phyloP scores from a whole-genome alignment of 2,113 vertebrate species.

The Phylloscopus trochiloides region DNA sequence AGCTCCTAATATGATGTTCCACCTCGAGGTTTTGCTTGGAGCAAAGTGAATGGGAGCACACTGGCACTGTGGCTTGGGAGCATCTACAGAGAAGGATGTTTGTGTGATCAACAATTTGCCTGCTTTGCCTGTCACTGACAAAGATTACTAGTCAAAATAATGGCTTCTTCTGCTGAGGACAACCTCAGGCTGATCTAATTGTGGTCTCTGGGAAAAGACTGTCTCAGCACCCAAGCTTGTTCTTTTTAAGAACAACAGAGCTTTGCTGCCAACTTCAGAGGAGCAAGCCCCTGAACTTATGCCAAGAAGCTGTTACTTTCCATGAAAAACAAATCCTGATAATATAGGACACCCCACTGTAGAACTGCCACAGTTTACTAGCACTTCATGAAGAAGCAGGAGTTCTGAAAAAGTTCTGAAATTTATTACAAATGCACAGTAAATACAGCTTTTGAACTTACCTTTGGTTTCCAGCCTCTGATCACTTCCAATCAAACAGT shows the following conservation, averaged over 20 bases:
- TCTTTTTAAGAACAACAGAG: background rate
- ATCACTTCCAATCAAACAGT: constrained; percentile 90
- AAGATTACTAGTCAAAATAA: background rate
- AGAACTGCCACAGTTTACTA: background rate
- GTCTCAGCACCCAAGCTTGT: background rate
- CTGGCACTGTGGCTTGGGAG: background rate
- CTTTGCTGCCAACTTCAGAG: constrained; percentile 12
- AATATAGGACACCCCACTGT: background rate
- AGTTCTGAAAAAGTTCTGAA: background rate
- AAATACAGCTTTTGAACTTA: constrained; percentile 66
- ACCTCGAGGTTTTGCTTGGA: background rate
- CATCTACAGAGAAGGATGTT: background rate
- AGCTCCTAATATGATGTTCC: background rate
- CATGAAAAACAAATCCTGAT: constrained; percentile 3
- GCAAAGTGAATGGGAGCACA: background rate
- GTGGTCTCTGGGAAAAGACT: constrained; percentile 35
- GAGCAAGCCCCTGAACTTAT: background rate
- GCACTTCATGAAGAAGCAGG: background rate
- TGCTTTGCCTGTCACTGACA: background rate
- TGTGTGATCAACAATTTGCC: background rate
- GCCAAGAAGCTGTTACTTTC: constrained; percentile 27
- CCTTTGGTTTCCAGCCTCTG: constrained; percentile 87
- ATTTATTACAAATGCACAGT: background rate
- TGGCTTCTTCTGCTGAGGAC: background rate
- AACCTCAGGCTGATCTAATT: constrained; percentile 5